A percentile compares a stretch with the other conserved stretches of the same genome.
Evolutionary conservation across 1,140 invertebrate genomes (phyloP).

Genomic region (Drosophila leontia): DNA sequence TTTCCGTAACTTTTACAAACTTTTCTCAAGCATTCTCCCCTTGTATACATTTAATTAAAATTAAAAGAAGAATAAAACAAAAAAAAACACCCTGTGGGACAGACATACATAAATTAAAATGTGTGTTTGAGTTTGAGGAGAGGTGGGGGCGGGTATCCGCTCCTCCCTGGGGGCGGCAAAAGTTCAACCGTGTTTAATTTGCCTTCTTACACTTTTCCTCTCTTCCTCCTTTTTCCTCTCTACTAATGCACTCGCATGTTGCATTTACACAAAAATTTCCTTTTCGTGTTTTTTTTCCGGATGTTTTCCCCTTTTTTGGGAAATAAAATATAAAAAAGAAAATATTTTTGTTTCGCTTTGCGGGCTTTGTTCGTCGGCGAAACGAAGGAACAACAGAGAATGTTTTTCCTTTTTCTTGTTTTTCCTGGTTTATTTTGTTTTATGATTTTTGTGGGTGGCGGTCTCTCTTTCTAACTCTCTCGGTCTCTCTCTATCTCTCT

Average conservation of each 20-base stretch:
- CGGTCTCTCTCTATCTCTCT: not conserved
- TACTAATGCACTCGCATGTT: constrained; percentile 45
- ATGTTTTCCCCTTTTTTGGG: constrained; percentile 22
- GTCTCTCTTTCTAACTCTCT: constrained; percentile 14
- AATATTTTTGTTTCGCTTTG: constrained; percentile 53
- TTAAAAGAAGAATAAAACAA: not conserved
- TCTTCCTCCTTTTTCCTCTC: not conserved
- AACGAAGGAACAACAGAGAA: constrained; percentile 39
- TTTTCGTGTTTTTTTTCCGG: constrained; percentile 21
- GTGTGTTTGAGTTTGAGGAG: not conserved
- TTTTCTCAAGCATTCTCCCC: not conserved
- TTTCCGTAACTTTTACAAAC: not conserved
- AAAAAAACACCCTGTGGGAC: constrained; percentile 22
- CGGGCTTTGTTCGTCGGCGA: constrained; percentile 32
- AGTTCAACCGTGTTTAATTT: constrained; percentile 60
- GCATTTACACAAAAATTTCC: constrained; percentile 56
- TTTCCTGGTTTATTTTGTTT: constrained; percentile 31
- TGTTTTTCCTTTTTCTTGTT: constrained; percentile 27
- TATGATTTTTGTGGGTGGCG: constrained; percentile 33
- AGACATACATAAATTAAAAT: constrained; percentile 53
- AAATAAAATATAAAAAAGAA: constrained; percentile 16
- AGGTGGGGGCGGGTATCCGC: not conserved
- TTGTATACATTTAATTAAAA: constrained; percentile 4
- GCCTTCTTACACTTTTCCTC: constrained; percentile 44
- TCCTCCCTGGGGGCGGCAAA: constrained; percentile 14